phyloP scores from a whole-genome alignment of 1,140 invertebrate genomes.

The Ruditapes philippinarum region DNA sequence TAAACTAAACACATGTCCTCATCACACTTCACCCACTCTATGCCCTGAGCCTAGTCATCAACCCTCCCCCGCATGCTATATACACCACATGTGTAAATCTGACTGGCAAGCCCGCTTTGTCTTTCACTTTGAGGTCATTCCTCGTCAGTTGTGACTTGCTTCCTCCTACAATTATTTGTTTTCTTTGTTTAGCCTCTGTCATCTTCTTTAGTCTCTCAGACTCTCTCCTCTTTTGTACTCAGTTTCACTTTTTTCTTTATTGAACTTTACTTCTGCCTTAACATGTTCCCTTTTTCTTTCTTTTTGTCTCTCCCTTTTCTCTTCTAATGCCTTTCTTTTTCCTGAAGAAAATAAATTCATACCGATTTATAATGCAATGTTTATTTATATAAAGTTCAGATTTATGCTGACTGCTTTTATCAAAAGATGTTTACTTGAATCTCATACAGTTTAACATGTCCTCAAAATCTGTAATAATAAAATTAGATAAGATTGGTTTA shows the following conservation, averaged over 20 bases:
- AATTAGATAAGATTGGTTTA: too few relatives aligned
- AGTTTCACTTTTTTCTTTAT: too few relatives aligned
- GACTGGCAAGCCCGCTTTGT: neutral
- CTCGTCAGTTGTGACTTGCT: neutral
- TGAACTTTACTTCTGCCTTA: too few relatives aligned
- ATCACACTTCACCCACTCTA: constrained; percentile 9
- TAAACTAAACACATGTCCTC: too few relatives aligned
- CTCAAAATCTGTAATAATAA: too few relatives aligned
- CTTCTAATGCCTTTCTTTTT: neutral
- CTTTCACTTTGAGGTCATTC: neutral
- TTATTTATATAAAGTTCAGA: too few relatives aligned
- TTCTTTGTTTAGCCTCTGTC: neutral
- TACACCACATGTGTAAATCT: constrained; percentile 3
- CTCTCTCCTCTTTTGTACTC: too few relatives aligned
- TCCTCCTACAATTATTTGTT: neutral
- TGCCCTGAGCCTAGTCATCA: neutral
- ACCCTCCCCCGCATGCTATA: neutral
- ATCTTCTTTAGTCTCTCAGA: neutral
- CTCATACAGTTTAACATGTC: too few relatives aligned
- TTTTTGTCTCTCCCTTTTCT: neutral
- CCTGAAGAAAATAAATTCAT: neutral
- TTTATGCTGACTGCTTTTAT: too few relatives aligned
- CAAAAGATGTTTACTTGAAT: too few relatives aligned
- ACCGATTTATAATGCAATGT: too few relatives aligned
- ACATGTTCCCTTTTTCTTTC: neutral